Conservation (phyloP, 2,797 vertebrate genomes). For the Intellagama lesueurii region DNA sequence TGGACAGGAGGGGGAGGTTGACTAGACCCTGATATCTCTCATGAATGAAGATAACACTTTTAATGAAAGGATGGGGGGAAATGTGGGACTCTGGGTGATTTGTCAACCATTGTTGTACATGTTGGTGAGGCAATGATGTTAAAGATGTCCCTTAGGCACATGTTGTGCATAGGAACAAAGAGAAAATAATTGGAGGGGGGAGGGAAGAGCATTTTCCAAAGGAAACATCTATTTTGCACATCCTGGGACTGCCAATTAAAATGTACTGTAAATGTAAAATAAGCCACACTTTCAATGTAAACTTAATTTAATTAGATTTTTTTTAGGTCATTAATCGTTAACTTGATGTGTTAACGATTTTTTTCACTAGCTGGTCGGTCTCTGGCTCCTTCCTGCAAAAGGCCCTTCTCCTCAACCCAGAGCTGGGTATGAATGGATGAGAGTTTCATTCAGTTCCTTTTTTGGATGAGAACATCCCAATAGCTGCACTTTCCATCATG, state of each 20-base stretch:
- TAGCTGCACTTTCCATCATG: not conserved
- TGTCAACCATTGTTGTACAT: not conserved
- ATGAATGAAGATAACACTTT: not conserved
- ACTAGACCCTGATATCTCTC: not conserved
- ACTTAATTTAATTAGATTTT: no score
- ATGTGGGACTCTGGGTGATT: not conserved
- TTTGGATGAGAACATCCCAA: not conserved
- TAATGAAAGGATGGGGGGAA: not conserved
- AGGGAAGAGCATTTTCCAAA: no score
- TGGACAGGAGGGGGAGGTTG: not conserved
- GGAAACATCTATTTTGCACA: not conserved
- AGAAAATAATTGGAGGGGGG: not conserved
- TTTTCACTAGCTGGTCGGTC: not conserved
- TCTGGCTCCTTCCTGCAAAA: not conserved
- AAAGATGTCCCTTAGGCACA: not conserved
- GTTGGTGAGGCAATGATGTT: not conserved
- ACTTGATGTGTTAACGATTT: not conserved
- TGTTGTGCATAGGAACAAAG: not conserved
- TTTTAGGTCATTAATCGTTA: no score
- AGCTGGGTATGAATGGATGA: not conserved
- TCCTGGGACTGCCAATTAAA: not conserved
- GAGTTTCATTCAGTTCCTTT: not conserved
- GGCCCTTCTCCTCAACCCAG: not conserved
- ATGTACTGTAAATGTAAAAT: no score
- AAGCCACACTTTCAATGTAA: no score